Evolutionary conservation across 2,113 vertebrate genomes (phyloP).

Genomic region (Lasiurus borealis): DNA sequence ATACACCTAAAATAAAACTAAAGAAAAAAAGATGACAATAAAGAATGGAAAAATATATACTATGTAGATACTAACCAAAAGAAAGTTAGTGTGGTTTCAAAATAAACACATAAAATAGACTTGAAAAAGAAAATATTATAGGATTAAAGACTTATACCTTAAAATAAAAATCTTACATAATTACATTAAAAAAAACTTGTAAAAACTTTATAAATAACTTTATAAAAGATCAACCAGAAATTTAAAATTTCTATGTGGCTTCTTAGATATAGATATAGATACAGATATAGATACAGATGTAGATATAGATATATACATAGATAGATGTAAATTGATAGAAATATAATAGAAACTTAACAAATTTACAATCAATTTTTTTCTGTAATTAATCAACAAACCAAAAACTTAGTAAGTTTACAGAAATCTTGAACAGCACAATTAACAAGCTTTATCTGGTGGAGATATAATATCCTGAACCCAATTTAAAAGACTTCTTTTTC

Average conservation of each 20-base stretch:
- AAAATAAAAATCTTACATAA: background rate
- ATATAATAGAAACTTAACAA: background rate
- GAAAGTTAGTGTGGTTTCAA: background rate
- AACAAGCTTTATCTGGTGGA: background rate
- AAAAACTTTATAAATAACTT: background rate
- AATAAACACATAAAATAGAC: background rate
- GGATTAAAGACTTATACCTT: background rate
- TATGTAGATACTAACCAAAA: background rate
- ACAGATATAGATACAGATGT: too few relatives aligned
- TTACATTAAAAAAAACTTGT: background rate
- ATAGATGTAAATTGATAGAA: background rate
- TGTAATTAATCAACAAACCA: background rate
- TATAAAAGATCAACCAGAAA: background rate
- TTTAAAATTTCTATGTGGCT: background rate
- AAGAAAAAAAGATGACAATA: background rate
- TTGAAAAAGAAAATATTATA: background rate
- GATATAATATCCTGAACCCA: background rate
- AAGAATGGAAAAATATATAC: background rate
- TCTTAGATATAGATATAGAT: background rate
- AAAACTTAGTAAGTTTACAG: conserved; percentile 19
- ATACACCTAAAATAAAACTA: background rate
- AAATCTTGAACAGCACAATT: background rate
- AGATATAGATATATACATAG: background rate
- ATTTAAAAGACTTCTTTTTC: background rate
- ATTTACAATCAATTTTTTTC: background rate